Conservation (phyloP, 2,113 vertebrate genomes). For the Labeo catla region DNA sequence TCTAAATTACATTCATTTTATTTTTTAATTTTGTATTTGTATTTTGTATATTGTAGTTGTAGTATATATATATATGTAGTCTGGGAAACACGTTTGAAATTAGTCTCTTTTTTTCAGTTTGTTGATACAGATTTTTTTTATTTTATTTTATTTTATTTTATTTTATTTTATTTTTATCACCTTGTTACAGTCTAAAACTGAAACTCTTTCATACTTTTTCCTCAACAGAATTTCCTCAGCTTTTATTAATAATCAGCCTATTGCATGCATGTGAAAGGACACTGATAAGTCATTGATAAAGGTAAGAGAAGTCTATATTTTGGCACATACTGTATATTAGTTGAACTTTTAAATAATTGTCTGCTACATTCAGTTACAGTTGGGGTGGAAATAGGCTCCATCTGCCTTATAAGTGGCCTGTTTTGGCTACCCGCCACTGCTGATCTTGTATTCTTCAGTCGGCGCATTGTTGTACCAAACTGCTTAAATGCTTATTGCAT, state of each 20-base stretch:
- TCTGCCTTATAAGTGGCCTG: neutral
- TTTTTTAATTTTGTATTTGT: no score
- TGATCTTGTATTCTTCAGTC: constrained; percentile 8
- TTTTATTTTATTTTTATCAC: neutral
- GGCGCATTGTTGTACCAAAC: constrained; percentile 14
- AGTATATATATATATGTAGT: no score
- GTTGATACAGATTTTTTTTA: neutral
- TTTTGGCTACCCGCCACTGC: neutral
- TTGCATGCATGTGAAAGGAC: neutral
- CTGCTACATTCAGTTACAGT: neutral
- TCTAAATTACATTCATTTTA: no score
- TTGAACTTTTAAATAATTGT: neutral
- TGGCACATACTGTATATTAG: neutral
- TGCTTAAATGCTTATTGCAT: constrained; percentile 10
- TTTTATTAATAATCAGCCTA: neutral
- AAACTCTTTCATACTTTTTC: neutral
- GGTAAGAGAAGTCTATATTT: neutral
- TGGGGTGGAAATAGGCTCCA: neutral
- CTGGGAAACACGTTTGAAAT: no score
- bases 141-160: neutral
- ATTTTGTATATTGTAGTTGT: no score
- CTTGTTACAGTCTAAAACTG: neutral
- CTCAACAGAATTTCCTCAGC: neutral
- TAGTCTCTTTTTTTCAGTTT: no score
- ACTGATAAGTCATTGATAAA: neutral